These are phyloP conservation scores for Ditylenchus dipsaci DNA, from an alignment of 1,140 invertebrate genomes.

Conservation along the genomic window DNA sequence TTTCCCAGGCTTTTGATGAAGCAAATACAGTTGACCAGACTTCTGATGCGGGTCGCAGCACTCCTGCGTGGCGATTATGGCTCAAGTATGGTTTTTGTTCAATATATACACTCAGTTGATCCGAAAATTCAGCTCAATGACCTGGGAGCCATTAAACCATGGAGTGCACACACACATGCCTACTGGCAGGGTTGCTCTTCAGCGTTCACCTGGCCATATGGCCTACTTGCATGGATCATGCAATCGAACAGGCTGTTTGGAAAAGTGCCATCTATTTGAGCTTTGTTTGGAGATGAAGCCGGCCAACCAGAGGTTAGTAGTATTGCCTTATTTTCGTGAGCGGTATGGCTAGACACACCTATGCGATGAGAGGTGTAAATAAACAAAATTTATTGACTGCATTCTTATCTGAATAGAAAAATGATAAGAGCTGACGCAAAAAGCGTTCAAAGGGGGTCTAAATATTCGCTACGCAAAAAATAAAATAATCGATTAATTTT, in stretches of 20 bases:
- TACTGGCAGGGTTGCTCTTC: constrained; percentile 13
- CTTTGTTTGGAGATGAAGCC: not conserved
- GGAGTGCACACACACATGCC: constrained; percentile 15
- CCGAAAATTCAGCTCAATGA: constrained; percentile 15
- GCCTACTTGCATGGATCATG: constrained; percentile 27
- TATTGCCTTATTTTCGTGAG: too few relatives aligned
- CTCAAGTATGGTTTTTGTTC: constrained; percentile 4
- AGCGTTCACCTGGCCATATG: not conserved
- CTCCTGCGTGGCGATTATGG: constrained; percentile 16
- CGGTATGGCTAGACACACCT: too few relatives aligned
- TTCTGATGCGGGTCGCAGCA: not conserved
- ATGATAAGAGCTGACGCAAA: too few relatives aligned
- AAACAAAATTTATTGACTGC: too few relatives aligned
- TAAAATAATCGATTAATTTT: too few relatives aligned
- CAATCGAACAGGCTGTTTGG: constrained; percentile 5
- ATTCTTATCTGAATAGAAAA: too few relatives aligned
- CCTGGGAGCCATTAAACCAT: constrained; percentile 11
- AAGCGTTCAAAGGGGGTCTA: too few relatives aligned
- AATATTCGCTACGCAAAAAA: too few relatives aligned
- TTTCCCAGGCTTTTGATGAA: constrained; percentile 11
- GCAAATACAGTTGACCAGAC: not conserved
- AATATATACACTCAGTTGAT: too few relatives aligned
- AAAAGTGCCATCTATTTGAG: constrained; percentile 24
- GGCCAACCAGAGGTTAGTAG: not conserved
- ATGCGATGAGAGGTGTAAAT: too few relatives aligned